Base-by-base conservation (phyloP, 1,140 invertebrate genomes). In the Drosophila lacteicornis region DNA sequence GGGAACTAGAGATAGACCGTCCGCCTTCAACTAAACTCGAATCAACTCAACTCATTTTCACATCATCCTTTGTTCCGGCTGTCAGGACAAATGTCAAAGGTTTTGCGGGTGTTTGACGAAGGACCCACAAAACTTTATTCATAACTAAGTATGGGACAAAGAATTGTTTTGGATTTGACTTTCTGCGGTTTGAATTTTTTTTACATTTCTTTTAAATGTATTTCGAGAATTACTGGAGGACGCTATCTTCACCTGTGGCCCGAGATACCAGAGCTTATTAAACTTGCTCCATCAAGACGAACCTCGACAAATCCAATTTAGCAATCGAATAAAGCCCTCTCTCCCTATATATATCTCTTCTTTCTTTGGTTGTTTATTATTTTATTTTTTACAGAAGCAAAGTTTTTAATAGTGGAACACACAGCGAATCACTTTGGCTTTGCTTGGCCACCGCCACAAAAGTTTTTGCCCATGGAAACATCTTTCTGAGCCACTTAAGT, bases 321-420 rank as follows among this genome's bases (percentile, higher is more conserved):
- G 60, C 65, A 82, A 88, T 87, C 67, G 76, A 88, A 81, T 73
- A 57, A 75, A 73, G 71, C 58, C 70, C 46, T 42, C 13, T 13
- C 43, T 51, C 42, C 2, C 7, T 45, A 15, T 45, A 19, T 75
- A 30, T 11, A 43, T 53, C 45, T 69, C 12, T 63, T 58, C 46
- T 30, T 43, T 12, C 40, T 27, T n/a, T 22, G 15, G 9, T 57
- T 69, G 43, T 69, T 69, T 78, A 57, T 47, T 60, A 43, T 50
- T 51, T 58, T 50, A 22, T 55, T 47, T 45, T 25, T 40, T 75
- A 36, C 13, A 56, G 33, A 50, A 70, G 40, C 19, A 74, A 88
- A 88, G 69, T 88, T 88, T 88, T 90, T 88, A 88, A 90, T 88
- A 90, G 85, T 88, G 78, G 75, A 81, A 81, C 78, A 75, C 59